Base-by-base conservation (phyloP, 2,888 invertebrate genomes). In the Tachina lurida region DNA sequence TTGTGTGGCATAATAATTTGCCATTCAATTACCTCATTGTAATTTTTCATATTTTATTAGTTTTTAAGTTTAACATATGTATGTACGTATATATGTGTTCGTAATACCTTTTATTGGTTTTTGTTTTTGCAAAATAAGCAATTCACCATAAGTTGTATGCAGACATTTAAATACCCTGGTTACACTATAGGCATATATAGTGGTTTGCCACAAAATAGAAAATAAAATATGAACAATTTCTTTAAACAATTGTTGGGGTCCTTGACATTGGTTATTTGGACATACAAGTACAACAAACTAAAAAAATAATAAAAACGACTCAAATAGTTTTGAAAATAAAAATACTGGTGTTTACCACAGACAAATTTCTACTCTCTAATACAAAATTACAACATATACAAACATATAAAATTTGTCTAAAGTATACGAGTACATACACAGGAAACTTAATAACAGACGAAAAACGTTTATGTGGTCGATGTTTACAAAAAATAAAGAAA, bases 231-330 rank as follows among this genome's bases (percentile, higher is more conserved):
- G 49, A 63, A 58, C 15, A 70, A 56, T 76, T 76, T 22, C n/a
- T 56, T 70, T 68, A 19, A 60, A 52, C 60, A 62, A 77, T 73
- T 73, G 73, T 79, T 80, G 76, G 76, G 86, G 83, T 86, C 86
- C 83, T 76, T 86, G 86, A 86, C 83, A 71, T 76, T 80, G 56
- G 60, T 31, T 43, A 76, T 45, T 73, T 60, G 13, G 10, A 58
- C n/a, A 45, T 39, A 45, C 60, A 4, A 10, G n/a, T 41, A 60
- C 22, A 63, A 58, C 65, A 83, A 19, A 67, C 39, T 73, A 15
- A 3, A 15, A 3, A 8, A 49, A 77, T 49, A 19, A 31, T 31
- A 60, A 60, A 74, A 45, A 75, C 12, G 58, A 41, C 68, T 65
- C 22, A 73, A 15, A 67, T 15, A 65, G 58, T 73, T 41, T 54